Base-by-base conservation (phyloP, 2,113 vertebrate species). In the Larimichthys crocea region DNA sequence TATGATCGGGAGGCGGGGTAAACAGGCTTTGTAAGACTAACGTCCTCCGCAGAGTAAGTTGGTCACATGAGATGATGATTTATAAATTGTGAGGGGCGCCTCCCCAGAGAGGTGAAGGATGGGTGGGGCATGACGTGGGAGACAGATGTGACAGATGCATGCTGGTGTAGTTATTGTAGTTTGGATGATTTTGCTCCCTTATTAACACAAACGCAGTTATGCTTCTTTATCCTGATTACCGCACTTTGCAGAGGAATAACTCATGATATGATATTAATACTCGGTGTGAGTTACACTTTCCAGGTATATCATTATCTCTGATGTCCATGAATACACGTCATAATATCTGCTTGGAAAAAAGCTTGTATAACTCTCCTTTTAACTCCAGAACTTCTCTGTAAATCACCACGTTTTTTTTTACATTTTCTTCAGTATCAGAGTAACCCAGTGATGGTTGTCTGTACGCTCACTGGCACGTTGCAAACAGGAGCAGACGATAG, bases 1-100 rank as follows among this genome's bases (percentile, higher is more conserved):
- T 74, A n/a, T 72, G 67, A 86, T 78, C 26, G 72, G 35, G 29
- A 66, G 66, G 44, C 5, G 17, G 29, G 53, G 74, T 26, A 31
- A 66, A 64, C n/a, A 15, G 2, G 62, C 65, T 62, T 52, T 61
- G 24, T 65, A 31, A 67, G 50, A 60, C 48, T 3, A 26, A 61
- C 8, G 55, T 75, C 46, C 26, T 72, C 10, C 8, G 35, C 31
- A 74, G 50, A 76, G 17, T 9, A 24, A 46, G 69, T 24, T 59
- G 24, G 9, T 60, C n/a, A 17, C 26, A 14, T 19, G 40, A 26
- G 29, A 35, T 66, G 10, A 12, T 10, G 53, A 6, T 71, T 76
- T 62, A 10, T 1, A 19, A n/a, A 40, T n/a, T 2, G n/a, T 17
- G 35, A 35, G 59, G 10, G 16, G 0, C 2, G 3, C 31, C 50